Conservation (phyloP, 2,797 vertebrate genomes). For the Acipenser transmontanus region DNA sequence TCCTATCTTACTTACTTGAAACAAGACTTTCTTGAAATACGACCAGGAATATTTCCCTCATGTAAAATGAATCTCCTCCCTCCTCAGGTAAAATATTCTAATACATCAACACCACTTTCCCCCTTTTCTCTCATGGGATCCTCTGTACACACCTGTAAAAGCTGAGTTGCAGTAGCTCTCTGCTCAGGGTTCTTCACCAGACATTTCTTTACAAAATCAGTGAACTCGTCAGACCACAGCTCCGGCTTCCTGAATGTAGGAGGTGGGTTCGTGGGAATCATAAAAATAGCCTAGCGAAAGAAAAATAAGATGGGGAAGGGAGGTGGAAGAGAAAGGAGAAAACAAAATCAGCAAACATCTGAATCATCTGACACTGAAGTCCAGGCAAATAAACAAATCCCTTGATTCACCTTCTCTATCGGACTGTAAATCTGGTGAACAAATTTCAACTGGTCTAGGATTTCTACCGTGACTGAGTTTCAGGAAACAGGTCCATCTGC, state of each 20-base stretch:
- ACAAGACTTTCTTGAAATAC: too few species aligned
- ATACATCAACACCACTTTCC: too few species aligned
- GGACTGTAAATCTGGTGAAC: conserved; percentile 61
- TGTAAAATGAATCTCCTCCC: too few species aligned
- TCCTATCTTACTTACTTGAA: too few species aligned
- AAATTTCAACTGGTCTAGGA: conserved; percentile 64
- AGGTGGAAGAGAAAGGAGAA: not conserved
- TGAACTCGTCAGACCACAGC: conserved; percentile 95
- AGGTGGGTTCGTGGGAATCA: conserved; percentile 97
- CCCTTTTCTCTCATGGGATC: too few species aligned
- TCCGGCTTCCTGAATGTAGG: conserved; percentile 97
- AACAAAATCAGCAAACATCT: conserved; percentile 48
- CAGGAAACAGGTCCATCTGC: conserved; percentile 78
- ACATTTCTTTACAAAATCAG: conserved; percentile 98
- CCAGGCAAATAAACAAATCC: conserved; percentile 58
- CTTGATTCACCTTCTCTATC: conserved; percentile 53
- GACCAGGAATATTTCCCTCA: too few species aligned
- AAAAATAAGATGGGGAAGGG: conserved; percentile 27
- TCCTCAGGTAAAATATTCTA: too few species aligned
- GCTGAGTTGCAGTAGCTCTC: conserved; percentile 92
- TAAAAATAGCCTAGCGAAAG: conserved; percentile 78
- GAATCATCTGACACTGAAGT: conserved; percentile 38
- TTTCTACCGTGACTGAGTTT: conserved; percentile 63
- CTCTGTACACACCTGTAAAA: conserved; percentile 77
- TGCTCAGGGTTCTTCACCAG: conserved; percentile 96